Conservation (phyloP, 2,888 invertebrate genomes). For the Blastobasis adustella region DNA sequence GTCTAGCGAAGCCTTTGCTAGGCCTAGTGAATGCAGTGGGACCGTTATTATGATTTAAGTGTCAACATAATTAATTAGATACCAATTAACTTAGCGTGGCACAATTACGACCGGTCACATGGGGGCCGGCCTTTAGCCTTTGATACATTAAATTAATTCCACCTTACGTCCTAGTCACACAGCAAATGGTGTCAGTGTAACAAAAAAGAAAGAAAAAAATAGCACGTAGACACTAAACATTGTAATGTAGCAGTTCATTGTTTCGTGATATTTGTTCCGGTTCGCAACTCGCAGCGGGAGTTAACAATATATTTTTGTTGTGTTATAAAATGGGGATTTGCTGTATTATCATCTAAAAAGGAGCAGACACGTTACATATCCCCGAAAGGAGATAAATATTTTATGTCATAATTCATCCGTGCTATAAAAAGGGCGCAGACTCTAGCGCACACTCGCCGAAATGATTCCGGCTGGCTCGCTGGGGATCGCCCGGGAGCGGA, state of each 20-base stretch:
- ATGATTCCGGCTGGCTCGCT: slow-evolving; percentile 45
- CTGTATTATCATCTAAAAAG: slow-evolving; percentile 56
- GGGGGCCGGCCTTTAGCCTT: too few species aligned
- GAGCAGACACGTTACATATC: slow-evolving; percentile 54
- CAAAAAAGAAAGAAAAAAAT: too few species aligned
- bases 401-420: slow-evolving; percentile 63
- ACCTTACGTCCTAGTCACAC: too few species aligned
- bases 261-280: slow-evolving; percentile 19
- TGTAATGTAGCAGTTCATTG: slow-evolving; percentile 15
- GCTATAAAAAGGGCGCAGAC: slow-evolving; percentile 59
- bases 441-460: slow-evolving; percentile 34
- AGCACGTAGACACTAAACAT: too few species aligned
- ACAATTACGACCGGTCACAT: too few species aligned
- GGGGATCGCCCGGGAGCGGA: slow-evolving; percentile 30
- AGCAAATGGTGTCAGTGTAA: too few species aligned
- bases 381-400: slow-evolving; percentile 63
- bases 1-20: too few species aligned
- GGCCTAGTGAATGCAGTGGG: too few species aligned
- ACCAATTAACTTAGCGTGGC: too few species aligned
- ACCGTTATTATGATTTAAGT: too few species aligned
- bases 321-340: slow-evolving; percentile 50
- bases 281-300: slow-evolving; percentile 14
- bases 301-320: slow-evolving; percentile 41
- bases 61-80: too few species aligned
- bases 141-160: too few species aligned